Evolutionary conservation across 2,888 invertebrate genomes (phyloP).

Genomic region (Ochropacha duplaris): DNA sequence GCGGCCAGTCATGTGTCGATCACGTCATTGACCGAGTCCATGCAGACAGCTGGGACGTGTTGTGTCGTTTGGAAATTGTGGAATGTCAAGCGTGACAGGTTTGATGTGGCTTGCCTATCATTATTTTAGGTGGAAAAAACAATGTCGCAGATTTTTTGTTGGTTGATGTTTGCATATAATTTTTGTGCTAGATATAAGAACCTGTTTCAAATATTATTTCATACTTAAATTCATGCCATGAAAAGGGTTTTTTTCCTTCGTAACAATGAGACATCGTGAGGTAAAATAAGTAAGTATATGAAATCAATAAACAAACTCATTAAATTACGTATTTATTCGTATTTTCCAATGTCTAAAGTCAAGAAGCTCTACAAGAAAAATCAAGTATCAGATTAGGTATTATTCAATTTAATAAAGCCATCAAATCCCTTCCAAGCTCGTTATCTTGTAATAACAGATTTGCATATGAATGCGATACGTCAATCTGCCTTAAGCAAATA

Average conservation of each 20-base stretch:
- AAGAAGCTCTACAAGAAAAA: not conserved
- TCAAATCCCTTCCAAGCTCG: slow-evolving; percentile 50
- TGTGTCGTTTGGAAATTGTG: slow-evolving; percentile 13
- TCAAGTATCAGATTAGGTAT: slow-evolving; percentile 14
- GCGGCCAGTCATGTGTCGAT: slow-evolving; percentile 56
- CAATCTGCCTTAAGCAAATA: slow-evolving; percentile 63
- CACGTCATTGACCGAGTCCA: slow-evolving; percentile 48
- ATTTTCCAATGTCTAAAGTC: not conserved
- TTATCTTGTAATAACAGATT: slow-evolving; percentile 40
- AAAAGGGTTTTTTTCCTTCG: too few relatives aligned
- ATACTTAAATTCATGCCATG: too few relatives aligned
- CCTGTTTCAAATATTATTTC: too few relatives aligned
- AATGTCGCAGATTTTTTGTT: not conserved
- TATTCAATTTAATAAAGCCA: slow-evolving; percentile 61
- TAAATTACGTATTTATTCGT: not conserved
- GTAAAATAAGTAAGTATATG: too few relatives aligned
- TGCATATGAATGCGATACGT: slow-evolving; percentile 55
- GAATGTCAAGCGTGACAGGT: slow-evolving; percentile 40
- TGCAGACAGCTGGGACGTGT: slow-evolving; percentile 40
- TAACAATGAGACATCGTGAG: too few relatives aligned
- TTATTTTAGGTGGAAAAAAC: slow-evolving; percentile 5
- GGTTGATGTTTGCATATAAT: too few relatives aligned
- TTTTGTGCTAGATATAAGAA: too few relatives aligned
- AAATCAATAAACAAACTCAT: too few relatives aligned
- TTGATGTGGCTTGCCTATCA: slow-evolving; percentile 11